Evolutionary conservation across 2,888 invertebrate genomes (phyloP).

Genomic region (Agrypnus murinus): DNA sequence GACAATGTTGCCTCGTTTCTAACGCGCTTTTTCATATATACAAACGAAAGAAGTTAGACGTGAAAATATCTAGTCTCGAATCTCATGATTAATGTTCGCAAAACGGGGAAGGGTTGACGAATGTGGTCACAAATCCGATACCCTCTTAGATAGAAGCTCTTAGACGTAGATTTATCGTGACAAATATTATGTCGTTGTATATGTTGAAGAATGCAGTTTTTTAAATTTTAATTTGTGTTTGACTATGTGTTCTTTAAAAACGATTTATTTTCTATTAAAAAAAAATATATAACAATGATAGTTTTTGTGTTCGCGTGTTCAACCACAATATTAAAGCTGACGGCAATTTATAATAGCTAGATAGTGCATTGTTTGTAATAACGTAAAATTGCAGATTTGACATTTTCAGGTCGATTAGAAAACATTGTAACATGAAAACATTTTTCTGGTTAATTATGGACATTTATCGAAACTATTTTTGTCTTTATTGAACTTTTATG

Average conservation of each 20-base stretch:
- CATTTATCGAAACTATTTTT: neutral
- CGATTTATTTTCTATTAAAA: too few species aligned
- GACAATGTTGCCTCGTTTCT: conserved; percentile 7
- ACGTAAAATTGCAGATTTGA: too few species aligned
- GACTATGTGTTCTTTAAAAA: too few species aligned
- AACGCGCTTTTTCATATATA: conserved; percentile 1
- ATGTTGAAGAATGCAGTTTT: too few species aligned
- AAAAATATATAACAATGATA: too few species aligned
- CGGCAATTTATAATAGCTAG: too few species aligned
- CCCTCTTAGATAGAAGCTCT: conserved; percentile 4
- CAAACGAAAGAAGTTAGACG: conserved; percentile 4
- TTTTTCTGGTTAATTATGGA: neutral
- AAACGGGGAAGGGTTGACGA: conserved; percentile 19
- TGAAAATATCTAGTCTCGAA: conserved; percentile 5
- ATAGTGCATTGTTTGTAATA: too few species aligned
- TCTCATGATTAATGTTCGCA: conserved; percentile 23
- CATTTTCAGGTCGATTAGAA: too few species aligned
- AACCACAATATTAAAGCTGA: too few species aligned
- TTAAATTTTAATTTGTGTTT: too few species aligned
- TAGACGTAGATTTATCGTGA: conserved; percentile 20
- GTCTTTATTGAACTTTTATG: neutral
- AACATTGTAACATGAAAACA: neutral
- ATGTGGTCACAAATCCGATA: conserved; percentile 24
- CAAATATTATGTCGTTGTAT: conserved; percentile 14
- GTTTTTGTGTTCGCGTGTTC: too few species aligned